These are phyloP conservation scores for Philopedon plagiatum DNA, from an alignment of 2,888 invertebrate genomes.

Conservation along the genomic window DNA sequence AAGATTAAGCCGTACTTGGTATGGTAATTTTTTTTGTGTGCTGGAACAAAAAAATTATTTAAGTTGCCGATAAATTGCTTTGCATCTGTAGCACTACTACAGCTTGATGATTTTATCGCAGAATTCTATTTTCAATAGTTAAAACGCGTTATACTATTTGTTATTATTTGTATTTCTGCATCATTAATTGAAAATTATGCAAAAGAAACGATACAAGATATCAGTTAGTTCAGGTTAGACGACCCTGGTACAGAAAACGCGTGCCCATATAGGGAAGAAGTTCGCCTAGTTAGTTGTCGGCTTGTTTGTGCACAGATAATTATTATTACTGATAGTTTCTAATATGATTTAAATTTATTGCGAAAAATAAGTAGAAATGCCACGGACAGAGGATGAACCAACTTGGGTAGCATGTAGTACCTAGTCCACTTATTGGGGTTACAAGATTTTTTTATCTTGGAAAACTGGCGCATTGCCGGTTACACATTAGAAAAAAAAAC, in stretches of 20 bases:
- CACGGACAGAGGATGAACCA: constrained; percentile 10
- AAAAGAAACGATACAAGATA: constrained; percentile 14
- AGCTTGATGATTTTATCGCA: no score
- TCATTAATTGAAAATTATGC: constrained; percentile 26
- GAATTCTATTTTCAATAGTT: no score
- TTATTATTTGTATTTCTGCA: neutral
- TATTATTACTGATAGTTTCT: constrained; percentile 38
- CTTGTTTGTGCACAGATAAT: constrained; percentile 28
- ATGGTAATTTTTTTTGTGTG: no score
- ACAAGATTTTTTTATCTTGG: no score
- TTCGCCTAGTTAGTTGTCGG: constrained; percentile 61
- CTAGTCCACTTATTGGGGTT: neutral
- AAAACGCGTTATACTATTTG: no score
- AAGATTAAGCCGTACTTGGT: no score
- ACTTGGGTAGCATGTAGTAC: neutral
- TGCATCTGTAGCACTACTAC: no score
- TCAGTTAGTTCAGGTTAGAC: constrained; percentile 30
- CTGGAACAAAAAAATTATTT: no score
- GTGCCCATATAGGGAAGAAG: constrained; percentile 65
- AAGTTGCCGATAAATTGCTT: no score
- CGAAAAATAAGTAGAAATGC: constrained; percentile 24
- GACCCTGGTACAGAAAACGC: constrained; percentile 65
- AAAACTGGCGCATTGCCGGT: no score
- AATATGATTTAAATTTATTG: constrained; percentile 23
- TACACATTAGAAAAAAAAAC: no score